phyloP scores from a whole-genome alignment of 1,140 invertebrate genomes.

The Zelostemma sp. region DNA sequence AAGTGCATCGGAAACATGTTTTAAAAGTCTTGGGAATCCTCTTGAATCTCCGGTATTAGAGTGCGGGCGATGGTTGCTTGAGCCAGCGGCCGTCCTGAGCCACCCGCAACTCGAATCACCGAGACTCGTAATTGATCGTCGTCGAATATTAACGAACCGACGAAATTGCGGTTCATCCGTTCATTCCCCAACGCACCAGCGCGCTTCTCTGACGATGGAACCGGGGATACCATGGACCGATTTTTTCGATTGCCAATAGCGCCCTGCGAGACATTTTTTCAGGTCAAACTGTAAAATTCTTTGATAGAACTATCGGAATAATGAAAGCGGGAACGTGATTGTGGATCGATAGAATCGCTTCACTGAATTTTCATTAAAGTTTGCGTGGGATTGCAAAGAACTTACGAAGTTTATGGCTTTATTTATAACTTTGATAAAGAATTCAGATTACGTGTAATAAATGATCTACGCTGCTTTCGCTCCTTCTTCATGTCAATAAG shows the following conservation, averaged over 20 bases:
- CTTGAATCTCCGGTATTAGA: slow-evolving; percentile 23
- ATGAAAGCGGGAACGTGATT: too few species aligned
- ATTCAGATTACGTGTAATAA: too few species aligned
- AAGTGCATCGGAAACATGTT: slow-evolving; percentile 33
- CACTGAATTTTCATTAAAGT: too few species aligned
- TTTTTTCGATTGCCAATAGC: not conserved
- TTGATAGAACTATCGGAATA: too few species aligned
- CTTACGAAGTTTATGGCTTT: too few species aligned
- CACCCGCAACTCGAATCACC: slow-evolving; percentile 33
- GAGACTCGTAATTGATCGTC: slow-evolving; percentile 7
- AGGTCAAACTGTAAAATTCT: too few species aligned
- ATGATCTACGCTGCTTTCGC: too few species aligned
- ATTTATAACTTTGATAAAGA: too few species aligned
- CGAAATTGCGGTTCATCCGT: not conserved
- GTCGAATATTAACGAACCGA: not conserved
- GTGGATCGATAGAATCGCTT: too few species aligned
- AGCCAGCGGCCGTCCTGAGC: slow-evolving; percentile 39
- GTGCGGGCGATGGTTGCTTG: slow-evolving; percentile 29
- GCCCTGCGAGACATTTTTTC: not conserved
- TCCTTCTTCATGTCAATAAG: too few species aligned
- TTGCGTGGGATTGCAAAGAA: too few species aligned
- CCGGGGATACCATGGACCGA: slow-evolving; percentile 15
- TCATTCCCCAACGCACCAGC: slow-evolving; percentile 7
- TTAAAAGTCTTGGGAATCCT: not conserved
- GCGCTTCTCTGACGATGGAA: slow-evolving; percentile 3